A percentile compares a stretch with the other conserved stretches of the same genome.
phyloP scores from a whole-genome alignment of 2,797 vertebrate species.

The Graptemys geographica region DNA sequence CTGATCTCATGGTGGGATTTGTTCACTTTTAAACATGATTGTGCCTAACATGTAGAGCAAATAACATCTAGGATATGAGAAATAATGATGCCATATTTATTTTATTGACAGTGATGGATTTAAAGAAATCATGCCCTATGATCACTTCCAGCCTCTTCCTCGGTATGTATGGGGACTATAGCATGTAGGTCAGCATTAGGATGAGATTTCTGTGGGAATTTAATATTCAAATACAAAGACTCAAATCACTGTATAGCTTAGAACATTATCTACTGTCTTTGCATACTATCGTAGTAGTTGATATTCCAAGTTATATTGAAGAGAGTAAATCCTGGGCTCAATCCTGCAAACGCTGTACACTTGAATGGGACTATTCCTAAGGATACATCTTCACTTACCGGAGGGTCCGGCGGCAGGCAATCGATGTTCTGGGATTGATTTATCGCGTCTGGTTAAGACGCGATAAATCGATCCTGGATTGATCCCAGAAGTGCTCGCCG shows the following conservation, averaged over 20 bases:
- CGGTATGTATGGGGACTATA: constrained; percentile 83
- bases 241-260: not conserved
- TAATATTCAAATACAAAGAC: not conserved
- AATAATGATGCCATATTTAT: constrained; percentile 63
- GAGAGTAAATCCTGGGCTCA: not conserved
- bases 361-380: not conserved
- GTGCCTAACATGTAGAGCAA: not conserved
- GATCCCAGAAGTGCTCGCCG: no score
- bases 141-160: constrained; percentile 95
- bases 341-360: not conserved
- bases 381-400: no score
- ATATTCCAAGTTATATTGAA: not conserved
- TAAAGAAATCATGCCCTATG: constrained; percentile 97
- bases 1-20: not conserved
- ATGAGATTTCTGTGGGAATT: not conserved
- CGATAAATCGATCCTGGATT: no score
- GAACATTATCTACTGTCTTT: not conserved
- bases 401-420: no score
- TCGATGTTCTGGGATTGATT: no score
- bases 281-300: not conserved
- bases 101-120: constrained; percentile 90
- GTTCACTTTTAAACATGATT: constrained; percentile 1
- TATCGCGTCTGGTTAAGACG: no score
- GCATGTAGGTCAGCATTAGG: not conserved
- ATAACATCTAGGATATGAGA: not conserved